These are phyloP conservation scores for Neostethus bicornis DNA, from an alignment of 2,797 vertebrate genomes.

Conservation along the genomic window DNA sequence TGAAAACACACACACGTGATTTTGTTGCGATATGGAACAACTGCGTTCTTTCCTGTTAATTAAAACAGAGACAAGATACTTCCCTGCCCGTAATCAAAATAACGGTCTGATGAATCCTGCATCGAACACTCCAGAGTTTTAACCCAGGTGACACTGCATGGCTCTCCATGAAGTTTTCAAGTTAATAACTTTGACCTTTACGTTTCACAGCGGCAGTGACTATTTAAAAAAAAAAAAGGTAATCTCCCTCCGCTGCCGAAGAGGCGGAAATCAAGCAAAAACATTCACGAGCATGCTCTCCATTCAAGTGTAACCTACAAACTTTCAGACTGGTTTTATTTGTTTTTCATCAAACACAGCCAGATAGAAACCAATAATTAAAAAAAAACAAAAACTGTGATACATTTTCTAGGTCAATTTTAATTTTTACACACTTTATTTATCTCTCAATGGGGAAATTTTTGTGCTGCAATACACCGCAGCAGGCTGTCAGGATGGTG, in stretches of 20 bases:
- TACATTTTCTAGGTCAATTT: no score
- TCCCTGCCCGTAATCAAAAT: slow-evolving; percentile 49
- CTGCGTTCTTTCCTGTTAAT: slow-evolving; percentile 43
- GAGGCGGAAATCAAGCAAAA: slow-evolving; percentile 8
- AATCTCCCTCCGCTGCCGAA: not conserved
- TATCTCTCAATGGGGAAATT: no score
- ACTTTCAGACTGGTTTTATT: no score
- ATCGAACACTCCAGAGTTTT: slow-evolving; percentile 25
- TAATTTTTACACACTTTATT: no score
- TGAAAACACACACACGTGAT: not conserved
- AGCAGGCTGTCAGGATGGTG: no score
- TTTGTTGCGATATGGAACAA: slow-evolving; percentile 24
- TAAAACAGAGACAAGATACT: slow-evolving; percentile 45
- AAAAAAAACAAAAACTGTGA: no score
- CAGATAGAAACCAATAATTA: no score
- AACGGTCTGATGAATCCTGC: slow-evolving; percentile 29
- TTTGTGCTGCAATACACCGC: no score
- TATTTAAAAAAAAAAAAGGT: slow-evolving; percentile 8
- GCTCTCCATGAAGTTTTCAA: slow-evolving; percentile 22
- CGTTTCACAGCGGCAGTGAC: not conserved
- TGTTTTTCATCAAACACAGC: no score
- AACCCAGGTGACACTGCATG: slow-evolving; percentile 27
- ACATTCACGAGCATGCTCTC: slow-evolving; percentile 2
- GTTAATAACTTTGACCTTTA: slow-evolving; percentile 38
- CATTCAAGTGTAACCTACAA: no score